Evolutionary conservation across 2,113 vertebrate species (phyloP).

Genomic region (Sinocyclocheilus anshuiensis): DNA sequence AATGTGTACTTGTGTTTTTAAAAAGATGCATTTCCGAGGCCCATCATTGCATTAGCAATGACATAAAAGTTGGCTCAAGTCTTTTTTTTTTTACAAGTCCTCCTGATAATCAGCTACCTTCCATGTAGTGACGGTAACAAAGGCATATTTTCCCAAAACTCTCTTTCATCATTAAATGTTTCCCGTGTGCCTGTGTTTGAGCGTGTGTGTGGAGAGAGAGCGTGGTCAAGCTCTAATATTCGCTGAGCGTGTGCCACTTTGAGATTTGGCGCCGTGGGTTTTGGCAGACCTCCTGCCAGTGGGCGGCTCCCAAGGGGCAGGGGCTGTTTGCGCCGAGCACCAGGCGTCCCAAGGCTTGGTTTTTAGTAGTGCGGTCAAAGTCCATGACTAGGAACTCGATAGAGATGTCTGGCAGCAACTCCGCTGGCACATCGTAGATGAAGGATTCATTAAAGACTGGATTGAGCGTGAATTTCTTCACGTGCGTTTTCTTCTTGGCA

Average conservation of each 20-base stretch:
- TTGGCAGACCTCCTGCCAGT: constrained; percentile 91
- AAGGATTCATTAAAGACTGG: constrained; percentile 96
- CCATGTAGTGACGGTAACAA: constrained; percentile 6
- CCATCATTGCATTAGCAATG: constrained; percentile 15
- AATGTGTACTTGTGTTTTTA: constrained; percentile 1
- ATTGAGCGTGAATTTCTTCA: constrained; percentile 96
- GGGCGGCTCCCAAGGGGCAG: constrained; percentile 76
- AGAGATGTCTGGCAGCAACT: constrained; percentile 90
- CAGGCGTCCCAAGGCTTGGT: constrained; percentile 89
- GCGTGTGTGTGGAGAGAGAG: neutral
- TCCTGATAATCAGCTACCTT: constrained; percentile 35
- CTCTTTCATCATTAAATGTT: constrained; percentile 30
- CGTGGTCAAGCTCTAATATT: constrained; percentile 65
- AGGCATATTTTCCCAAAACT: constrained; percentile 35
- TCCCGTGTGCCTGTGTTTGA: constrained; percentile 24
- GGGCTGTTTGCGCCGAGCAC: constrained; percentile 86
- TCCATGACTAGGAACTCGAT: constrained; percentile 95
- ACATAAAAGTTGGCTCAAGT: constrained; percentile 29
- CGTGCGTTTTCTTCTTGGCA: constrained; percentile 97
- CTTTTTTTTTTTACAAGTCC: constrained; percentile 23
- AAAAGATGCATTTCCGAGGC: constrained; percentile 41
- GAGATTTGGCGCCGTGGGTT: constrained; percentile 85
- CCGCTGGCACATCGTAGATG: constrained; percentile 19
- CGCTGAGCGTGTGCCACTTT: constrained; percentile 93
- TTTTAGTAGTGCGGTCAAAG: constrained; percentile 96